These are phyloP conservation scores for Steinernema khuongi DNA, from an alignment of 1,140 invertebrate genomes.

Conservation along the genomic window DNA sequence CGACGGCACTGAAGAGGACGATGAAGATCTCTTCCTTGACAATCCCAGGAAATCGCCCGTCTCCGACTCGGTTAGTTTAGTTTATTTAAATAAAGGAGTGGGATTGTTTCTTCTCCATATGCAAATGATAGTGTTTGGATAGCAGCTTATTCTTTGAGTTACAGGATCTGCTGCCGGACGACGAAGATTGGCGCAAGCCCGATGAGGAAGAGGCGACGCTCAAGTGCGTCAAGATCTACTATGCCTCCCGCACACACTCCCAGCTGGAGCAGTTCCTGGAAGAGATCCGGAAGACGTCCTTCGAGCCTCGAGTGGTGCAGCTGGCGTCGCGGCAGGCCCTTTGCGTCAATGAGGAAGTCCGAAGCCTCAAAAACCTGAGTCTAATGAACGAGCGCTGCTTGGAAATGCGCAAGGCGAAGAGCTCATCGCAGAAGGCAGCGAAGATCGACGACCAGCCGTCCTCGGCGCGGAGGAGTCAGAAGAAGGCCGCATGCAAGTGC, in stretches of 20 bases:
- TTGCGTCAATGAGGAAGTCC: slow-evolving; percentile 80
- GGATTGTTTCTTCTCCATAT: neutral
- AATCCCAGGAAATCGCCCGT: too few relatives aligned
- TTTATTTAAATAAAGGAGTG: slow-evolving; percentile 23
- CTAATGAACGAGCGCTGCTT: slow-evolving; percentile 90
- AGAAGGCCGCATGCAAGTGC: slow-evolving; percentile 59
- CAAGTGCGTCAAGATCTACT: slow-evolving; percentile 30
- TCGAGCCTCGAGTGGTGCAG: slow-evolving; percentile 71
- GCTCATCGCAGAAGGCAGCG: slow-evolving; percentile 71
- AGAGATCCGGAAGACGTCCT: slow-evolving; percentile 78
- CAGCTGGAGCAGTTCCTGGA: slow-evolving; percentile 86
- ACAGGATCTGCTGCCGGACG: slow-evolving; percentile 33
- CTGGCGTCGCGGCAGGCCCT: slow-evolving; percentile 85
- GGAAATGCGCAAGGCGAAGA: slow-evolving; percentile 75
- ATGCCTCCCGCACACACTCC: slow-evolving; percentile 81
- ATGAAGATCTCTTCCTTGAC: too few relatives aligned
- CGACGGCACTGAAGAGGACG: neutral
- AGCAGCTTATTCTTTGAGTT: slow-evolving; percentile 7
- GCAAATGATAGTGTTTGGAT: neutral
- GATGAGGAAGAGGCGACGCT: neutral
- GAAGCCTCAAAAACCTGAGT: slow-evolving; percentile 69
- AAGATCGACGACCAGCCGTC: slow-evolving; percentile 63
- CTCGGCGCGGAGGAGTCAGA: slow-evolving; percentile 79
- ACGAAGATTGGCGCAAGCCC: slow-evolving; percentile 47
- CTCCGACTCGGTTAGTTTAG: slow-evolving; percentile 26